Percentiles rank a stretch among this genome's conserved stretches.
These are phyloP conservation scores for Crocodylus rhombifer DNA, from an alignment of 2,797 vertebrate genomes.

Conservation along the genomic window DNA sequence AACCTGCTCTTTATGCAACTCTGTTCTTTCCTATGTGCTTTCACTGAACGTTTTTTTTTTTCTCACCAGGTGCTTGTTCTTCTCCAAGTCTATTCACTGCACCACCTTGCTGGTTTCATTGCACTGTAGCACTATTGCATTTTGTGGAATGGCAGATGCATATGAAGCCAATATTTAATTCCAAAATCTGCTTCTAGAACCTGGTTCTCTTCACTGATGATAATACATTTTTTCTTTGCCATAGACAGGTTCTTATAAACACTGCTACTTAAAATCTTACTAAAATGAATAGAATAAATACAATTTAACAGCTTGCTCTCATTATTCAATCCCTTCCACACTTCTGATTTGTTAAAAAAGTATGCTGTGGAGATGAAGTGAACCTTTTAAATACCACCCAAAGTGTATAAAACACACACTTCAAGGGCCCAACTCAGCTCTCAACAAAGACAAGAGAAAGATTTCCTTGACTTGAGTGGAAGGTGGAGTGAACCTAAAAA, in stretches of 20 bases:
- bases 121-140: fast-evolving
- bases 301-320: neutral
- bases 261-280: neutral
- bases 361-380: neutral
- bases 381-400: slow-evolving; percentile 2
- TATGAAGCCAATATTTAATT: fast-evolving
- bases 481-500: neutral
- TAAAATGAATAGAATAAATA: neutral
- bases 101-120: neutral
- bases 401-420: neutral
- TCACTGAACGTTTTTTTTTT: neutral
- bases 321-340: neutral
- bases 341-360: neutral
- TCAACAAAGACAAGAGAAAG: neutral
- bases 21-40: neutral
- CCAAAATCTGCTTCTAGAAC: neutral
- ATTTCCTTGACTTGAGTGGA: neutral
- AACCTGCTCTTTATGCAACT: neutral
- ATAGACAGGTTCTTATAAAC: neutral
- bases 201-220: neutral
- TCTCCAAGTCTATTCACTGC: neutral
- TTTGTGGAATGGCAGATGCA: neutral
- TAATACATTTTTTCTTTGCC: fast-evolving
- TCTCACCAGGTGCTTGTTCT: neutral
- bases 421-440: neutral